Conservation (phyloP, 1,140 invertebrate genomes). For the Oreohelix idahoensis region DNA sequence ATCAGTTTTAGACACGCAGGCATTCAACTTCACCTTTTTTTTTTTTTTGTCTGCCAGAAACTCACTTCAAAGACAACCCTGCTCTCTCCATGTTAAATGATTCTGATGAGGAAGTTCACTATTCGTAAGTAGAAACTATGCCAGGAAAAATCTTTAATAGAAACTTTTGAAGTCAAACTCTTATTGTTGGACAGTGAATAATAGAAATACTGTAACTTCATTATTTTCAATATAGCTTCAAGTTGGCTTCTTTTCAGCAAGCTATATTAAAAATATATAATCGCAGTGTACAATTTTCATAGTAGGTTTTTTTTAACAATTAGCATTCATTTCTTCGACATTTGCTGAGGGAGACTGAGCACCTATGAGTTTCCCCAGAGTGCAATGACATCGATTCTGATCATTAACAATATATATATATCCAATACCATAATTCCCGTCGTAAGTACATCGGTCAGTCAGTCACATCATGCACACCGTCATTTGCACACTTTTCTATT, state of each 20-base stretch:
- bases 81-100: constrained; percentile 98
- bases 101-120: constrained; percentile 96
- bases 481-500: no score
- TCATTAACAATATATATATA: no score
- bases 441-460: no score
- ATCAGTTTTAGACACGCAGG: no score
- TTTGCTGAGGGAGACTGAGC: no score
- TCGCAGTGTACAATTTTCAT: background rate
- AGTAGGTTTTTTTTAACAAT: no score
- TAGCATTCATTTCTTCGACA: no score
- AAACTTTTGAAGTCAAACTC: background rate
- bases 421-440: no score
- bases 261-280: background rate
- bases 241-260: background rate
- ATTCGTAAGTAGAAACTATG: constrained; percentile 82
- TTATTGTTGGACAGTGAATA: background rate
- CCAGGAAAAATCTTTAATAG: background rate
- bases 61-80: constrained; percentile 94
- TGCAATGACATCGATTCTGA: no score
- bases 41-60: constrained; percentile 77
- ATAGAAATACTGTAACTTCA: background rate
- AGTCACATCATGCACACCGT: no score
- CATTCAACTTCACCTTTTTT: no score
- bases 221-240: background rate
- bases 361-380: no score